Percentiles rank a stretch among this genome's conserved stretches.
phyloP scores from a whole-genome alignment of 2,113 vertebrate species.

The Acanthochromis polyacanthus region DNA sequence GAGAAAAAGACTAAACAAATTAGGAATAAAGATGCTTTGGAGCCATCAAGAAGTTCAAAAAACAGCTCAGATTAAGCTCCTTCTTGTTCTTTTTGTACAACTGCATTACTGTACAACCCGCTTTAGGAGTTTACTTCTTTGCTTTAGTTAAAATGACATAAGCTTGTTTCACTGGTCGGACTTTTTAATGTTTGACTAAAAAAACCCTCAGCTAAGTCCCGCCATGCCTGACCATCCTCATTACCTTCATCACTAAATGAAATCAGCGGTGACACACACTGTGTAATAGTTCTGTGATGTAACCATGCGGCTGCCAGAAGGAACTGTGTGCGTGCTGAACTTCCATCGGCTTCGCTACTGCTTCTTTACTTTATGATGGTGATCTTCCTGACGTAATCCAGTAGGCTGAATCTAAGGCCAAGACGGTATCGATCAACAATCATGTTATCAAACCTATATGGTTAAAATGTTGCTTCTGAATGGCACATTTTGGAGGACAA shows the following conservation, averaged over 20 bases:
- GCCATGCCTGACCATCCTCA: conserved; percentile 48
- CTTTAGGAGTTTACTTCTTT: conserved; percentile 11
- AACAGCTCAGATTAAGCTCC: not conserved
- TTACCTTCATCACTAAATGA: conserved; percentile 53
- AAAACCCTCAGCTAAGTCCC: conserved; percentile 47
- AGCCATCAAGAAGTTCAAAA: conserved; percentile 8
- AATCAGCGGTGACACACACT: conserved; percentile 40
- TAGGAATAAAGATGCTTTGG: not conserved
- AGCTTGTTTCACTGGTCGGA: conserved; percentile 46
- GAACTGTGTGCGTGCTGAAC: not conserved
- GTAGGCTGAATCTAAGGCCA: no score
- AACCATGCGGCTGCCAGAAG: conserved; percentile 9
- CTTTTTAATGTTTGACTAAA: conserved; percentile 62
- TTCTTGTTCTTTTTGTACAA: conserved; percentile 18
- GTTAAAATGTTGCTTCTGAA: no score
- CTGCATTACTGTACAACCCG: not conserved
- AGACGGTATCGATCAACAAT: no score
- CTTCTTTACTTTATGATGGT: no score
- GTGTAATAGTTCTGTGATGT: conserved; percentile 29
- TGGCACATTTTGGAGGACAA: no score
- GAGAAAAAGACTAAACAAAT: not conserved
- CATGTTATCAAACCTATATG: no score
- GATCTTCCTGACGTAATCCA: no score
- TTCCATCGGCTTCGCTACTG: no score
- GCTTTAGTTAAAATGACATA: conserved; percentile 49